Evolutionary conservation across 2,888 invertebrate genomes (phyloP).

Genomic region (Subacronicta megacephala): DNA sequence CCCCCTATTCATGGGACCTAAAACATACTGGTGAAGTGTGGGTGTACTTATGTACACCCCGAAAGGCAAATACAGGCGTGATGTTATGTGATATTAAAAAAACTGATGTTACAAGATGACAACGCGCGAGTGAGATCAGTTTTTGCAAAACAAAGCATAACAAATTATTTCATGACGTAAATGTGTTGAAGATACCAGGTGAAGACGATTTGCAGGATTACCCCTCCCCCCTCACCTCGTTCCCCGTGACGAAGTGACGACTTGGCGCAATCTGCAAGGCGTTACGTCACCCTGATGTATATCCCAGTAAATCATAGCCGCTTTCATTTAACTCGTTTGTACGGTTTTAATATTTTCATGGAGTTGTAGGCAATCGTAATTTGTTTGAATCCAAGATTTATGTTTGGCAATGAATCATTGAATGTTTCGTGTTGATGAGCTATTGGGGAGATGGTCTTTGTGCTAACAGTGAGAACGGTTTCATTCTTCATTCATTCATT

Average conservation of each 20-base stretch:
- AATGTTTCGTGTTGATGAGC: too few species aligned
- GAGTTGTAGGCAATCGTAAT: neutral
- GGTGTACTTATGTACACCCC: too few species aligned
- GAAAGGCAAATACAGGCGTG: too few species aligned
- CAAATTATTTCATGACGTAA: constrained; percentile 38
- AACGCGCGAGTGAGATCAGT: too few species aligned
- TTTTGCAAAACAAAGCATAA: too few species aligned
- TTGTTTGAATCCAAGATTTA: neutral
- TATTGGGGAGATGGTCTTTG: too few species aligned
- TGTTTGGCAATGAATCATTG: neutral
- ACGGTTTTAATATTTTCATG: constrained; percentile 1
- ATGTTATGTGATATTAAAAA: too few species aligned
- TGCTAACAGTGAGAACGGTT: too few species aligned
- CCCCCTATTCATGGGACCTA: too few species aligned
- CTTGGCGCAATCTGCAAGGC: constrained; percentile 30
- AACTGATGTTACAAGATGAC: too few species aligned
- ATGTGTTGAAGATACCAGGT: constrained; percentile 36
- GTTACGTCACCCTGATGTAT: constrained; percentile 20
- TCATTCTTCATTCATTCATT: too few species aligned
- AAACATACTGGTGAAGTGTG: too few species aligned
- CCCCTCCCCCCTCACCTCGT: constrained; percentile 12
- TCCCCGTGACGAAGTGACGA: constrained; percentile 19
- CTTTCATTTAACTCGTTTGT: constrained; percentile 21
- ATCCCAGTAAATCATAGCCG: constrained; percentile 16
- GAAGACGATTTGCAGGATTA: constrained; percentile 46